A percentile compares a stretch with the other conserved stretches of the same genome.
Evolutionary conservation across 2,888 invertebrate species (phyloP).

Genomic region (Aspidiotus rigidus): DNA sequence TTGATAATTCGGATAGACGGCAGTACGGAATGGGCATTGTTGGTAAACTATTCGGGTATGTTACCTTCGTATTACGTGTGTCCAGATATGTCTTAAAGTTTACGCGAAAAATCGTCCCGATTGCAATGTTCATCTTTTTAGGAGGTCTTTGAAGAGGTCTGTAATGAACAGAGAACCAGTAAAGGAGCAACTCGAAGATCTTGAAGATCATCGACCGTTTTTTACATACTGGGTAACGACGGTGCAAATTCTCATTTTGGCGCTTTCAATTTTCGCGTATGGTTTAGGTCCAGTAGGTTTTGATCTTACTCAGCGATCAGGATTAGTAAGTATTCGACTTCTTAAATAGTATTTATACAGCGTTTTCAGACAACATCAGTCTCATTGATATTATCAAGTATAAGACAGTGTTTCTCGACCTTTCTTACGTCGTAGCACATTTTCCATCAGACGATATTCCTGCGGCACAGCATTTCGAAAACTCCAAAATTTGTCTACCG

Average conservation of each 20-base stretch:
- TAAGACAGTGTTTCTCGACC: too few species aligned
- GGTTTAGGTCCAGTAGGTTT: slow-evolving; percentile 92
- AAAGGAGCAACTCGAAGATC: slow-evolving; percentile 71
- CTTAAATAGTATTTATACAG: too few species aligned
- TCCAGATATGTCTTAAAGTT: neutral
- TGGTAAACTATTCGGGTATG: slow-evolving; percentile 65
- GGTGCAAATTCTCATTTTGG: slow-evolving; percentile 83
- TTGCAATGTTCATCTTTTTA: slow-evolving; percentile 39
- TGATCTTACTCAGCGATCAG: slow-evolving; percentile 71
- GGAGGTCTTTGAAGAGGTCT: slow-evolving; percentile 60
- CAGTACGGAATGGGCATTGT: slow-evolving; percentile 75
- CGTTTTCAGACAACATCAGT: too few species aligned
- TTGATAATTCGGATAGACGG: slow-evolving; percentile 82
- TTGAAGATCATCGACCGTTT: slow-evolving; percentile 91
- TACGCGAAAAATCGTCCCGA: neutral
- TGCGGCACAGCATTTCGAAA: too few species aligned
- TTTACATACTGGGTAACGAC: slow-evolving; percentile 99
- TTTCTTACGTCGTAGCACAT: too few species aligned
- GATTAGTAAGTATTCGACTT: slow-evolving; percentile 48
- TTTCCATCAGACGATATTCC: too few species aligned
- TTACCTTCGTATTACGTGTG: slow-evolving; percentile 6
- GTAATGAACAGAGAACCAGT: slow-evolving; percentile 58
- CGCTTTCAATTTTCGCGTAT: slow-evolving; percentile 83
- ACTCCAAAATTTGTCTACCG: too few species aligned
- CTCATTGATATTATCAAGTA: too few species aligned